A percentile compares a stretch with the other conserved stretches of the same genome.
These are phyloP conservation scores for Bombus vancouverensis DNA, from an alignment of 1,140 invertebrate species.

Conservation along the genomic window DNA sequence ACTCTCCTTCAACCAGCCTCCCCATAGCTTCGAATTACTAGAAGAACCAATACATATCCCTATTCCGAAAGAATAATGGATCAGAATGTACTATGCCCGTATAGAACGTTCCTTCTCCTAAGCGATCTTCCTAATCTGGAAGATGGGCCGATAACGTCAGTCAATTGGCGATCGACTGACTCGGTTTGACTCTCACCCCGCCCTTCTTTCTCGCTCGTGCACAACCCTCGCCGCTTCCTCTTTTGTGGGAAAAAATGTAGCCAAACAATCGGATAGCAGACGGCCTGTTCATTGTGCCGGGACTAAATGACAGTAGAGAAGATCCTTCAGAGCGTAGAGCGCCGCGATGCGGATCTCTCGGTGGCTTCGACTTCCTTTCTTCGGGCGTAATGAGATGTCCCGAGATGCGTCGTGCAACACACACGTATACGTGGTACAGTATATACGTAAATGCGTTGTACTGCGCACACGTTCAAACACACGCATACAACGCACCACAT, in stretches of 20 bases:
- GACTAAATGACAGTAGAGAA: slow-evolving; percentile 67
- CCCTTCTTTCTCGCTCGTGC: slow-evolving; percentile 31
- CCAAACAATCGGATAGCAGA: slow-evolving; percentile 72
- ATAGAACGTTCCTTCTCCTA: slow-evolving; percentile 44
- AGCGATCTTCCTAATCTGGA: slow-evolving; percentile 78
- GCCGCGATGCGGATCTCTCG: slow-evolving; percentile 43
- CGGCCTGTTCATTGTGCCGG: slow-evolving; percentile 58
- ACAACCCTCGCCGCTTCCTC: slow-evolving; percentile 38
- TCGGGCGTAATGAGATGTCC: slow-evolving; percentile 60
- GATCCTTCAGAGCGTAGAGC: slow-evolving; percentile 45
- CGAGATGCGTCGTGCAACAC: slow-evolving; percentile 6
- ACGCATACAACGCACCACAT: background rate
- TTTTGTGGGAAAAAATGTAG: slow-evolving; percentile 72
- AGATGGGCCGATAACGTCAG: slow-evolving; percentile 79
- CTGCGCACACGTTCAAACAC: background rate
- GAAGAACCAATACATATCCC: slow-evolving; percentile 31
- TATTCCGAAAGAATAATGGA: slow-evolving; percentile 61
- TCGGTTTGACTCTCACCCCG: slow-evolving; percentile 54
- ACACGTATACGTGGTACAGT: background rate
- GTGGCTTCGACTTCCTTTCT: slow-evolving; percentile 56
- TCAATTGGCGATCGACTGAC: slow-evolving; percentile 80
- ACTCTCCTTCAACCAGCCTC: background rate
- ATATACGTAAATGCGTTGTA: too few species aligned
- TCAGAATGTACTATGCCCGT: slow-evolving; percentile 52
- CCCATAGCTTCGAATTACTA: slow-evolving; percentile 49